Evolutionary conservation across 2,113 vertebrate genomes (phyloP).

Genomic region (Catharus minimus): DNA sequence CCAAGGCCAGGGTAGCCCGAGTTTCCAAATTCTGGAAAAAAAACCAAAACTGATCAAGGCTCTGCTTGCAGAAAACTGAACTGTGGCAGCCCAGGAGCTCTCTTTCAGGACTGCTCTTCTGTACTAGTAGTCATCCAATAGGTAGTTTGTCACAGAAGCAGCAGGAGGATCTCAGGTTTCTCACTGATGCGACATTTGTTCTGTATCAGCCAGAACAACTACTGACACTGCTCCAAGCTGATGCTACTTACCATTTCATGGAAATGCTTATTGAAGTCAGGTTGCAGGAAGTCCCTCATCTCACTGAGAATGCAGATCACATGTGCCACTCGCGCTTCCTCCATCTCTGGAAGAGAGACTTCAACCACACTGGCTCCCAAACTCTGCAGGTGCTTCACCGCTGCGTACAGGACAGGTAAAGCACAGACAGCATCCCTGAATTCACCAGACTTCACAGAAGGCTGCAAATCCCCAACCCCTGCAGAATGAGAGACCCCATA

Average conservation of each 20-base stretch:
- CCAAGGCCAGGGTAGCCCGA: conserved; percentile 50
- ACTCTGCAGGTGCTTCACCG: conserved; percentile 45
- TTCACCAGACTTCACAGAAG: background rate
- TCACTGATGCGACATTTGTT: background rate
- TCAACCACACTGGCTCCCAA: conserved; percentile 59
- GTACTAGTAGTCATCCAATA: background rate
- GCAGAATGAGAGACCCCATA: background rate
- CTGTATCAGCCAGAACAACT: background rate
- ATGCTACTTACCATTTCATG: conserved; percentile 55
- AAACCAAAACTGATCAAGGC: background rate
- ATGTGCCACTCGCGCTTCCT: conserved; percentile 50
- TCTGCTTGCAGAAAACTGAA: background rate
- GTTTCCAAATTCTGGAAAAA: conserved; percentile 69
- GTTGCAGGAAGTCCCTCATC: conserved; percentile 64
- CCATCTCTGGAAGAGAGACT: conserved; percentile 63
- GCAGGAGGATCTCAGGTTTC: background rate
- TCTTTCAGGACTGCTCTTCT: background rate
- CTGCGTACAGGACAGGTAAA: conserved; percentile 6
- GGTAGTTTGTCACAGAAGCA: background rate
- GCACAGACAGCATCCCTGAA: background rate
- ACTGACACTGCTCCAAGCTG: background rate
- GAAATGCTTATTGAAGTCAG: conserved; percentile 66
- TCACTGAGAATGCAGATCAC: conserved; percentile 63
- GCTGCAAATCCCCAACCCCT: background rate
- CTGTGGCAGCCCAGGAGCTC: background rate